Percentiles rank a stretch among this genome's conserved stretches.
Conservation (phyloP, 2,113 vertebrate species). For the Ceyx melanurus region DNA sequence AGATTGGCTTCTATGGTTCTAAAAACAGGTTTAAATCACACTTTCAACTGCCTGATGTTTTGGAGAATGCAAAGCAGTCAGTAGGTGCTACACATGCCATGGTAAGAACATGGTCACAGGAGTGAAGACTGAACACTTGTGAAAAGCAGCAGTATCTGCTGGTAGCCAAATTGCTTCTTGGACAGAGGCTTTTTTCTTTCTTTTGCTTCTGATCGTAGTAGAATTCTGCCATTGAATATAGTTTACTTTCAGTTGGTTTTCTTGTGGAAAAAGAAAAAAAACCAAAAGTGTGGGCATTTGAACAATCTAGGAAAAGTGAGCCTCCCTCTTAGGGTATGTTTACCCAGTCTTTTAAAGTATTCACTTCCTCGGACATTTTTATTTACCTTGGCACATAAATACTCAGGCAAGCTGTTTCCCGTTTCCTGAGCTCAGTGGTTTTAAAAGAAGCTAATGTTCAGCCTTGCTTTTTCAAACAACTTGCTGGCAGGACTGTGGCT, state of each 20-base stretch:
- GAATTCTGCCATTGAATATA: not conserved
- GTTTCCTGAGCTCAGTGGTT: conserved; percentile 19
- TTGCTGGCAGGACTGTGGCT: not conserved
- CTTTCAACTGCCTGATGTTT: not conserved
- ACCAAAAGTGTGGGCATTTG: not conserved
- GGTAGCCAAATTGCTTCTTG: not conserved
- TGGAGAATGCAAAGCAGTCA: not conserved
- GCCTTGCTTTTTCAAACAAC: not conserved
- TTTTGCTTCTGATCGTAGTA: not conserved
- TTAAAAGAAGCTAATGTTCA: not conserved
- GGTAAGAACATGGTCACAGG: not conserved
- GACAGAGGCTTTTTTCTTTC: not conserved
- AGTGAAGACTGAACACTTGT: not conserved
- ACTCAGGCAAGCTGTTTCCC: not conserved
- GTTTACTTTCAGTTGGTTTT: not conserved
- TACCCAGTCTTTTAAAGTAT: not conserved
- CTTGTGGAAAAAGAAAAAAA: not conserved
- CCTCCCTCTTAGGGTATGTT: not conserved
- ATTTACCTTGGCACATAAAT: conserved; percentile 47
- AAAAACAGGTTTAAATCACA: not conserved
- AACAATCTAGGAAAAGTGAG: not conserved
- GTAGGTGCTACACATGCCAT: not conserved
- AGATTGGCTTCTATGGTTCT: not conserved
- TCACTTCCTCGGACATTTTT: conserved; percentile 35
- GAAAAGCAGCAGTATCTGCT: not conserved